A percentile compares a stretch with the other conserved stretches of the same genome.
Conservation (phyloP, 2,888 invertebrate genomes). For the Drosophila setosimentum region DNA sequence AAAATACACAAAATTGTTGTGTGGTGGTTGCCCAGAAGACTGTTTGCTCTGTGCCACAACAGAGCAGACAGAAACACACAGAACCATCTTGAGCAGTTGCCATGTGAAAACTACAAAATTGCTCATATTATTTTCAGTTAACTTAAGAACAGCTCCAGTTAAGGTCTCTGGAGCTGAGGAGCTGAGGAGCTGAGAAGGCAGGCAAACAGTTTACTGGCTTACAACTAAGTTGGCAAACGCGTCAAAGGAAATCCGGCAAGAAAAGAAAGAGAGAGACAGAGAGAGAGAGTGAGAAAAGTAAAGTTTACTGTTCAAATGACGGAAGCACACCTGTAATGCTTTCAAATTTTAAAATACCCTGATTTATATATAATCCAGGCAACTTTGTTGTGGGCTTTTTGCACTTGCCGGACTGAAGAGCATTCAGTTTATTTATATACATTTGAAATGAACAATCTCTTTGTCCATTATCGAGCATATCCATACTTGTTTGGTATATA, state of each 20-base stretch:
- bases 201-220: constrained; percentile 29
- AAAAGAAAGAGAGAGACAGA: neutral
- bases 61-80: neutral
- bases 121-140: constrained; percentile 48
- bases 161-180: neutral
- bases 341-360: constrained; percentile 1
- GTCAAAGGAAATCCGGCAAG: constrained; percentile 19
- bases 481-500: too few relatives aligned
- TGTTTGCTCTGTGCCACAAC: constrained; percentile 14
- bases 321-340: constrained; percentile 26
- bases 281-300: neutral
- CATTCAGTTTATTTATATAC: constrained; percentile 12
- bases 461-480: too few relatives aligned
- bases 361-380: constrained; percentile 1
- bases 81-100: constrained; percentile 25
- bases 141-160: constrained; percentile 12
- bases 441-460: neutral
- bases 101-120: constrained; percentile 38
- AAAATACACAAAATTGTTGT: constrained; percentile 71
- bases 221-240: constrained; percentile 28
- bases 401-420: neutral
- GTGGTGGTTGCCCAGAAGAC: constrained; percentile 40
- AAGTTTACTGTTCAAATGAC: neutral
- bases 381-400: neutral
- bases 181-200: constrained; percentile 1